Evolutionary conservation across 2,888 invertebrate genomes (phyloP).

Genomic region (Hydroisotoma schaefferi): DNA sequence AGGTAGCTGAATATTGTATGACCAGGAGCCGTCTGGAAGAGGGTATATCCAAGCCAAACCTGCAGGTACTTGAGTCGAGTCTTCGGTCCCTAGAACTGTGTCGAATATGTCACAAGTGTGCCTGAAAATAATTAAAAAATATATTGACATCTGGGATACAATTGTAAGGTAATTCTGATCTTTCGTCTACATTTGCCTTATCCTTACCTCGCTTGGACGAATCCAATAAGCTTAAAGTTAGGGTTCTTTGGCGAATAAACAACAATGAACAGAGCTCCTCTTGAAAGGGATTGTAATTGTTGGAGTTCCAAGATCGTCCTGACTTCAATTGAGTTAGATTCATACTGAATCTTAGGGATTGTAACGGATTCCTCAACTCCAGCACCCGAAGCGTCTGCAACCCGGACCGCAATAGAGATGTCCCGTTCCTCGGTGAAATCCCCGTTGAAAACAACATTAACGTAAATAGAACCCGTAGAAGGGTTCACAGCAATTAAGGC

Average conservation of each 20-base stretch:
- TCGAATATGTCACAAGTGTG: slow-evolving; percentile 49
- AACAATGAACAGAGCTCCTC: slow-evolving; percentile 69
- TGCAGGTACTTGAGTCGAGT: slow-evolving; percentile 34
- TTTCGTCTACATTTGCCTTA: neutral
- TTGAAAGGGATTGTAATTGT: slow-evolving; percentile 70
- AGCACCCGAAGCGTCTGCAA: slow-evolving; percentile 45
- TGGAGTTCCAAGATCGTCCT: slow-evolving; percentile 72
- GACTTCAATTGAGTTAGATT: slow-evolving; percentile 67
- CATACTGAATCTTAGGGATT: slow-evolving; percentile 48
- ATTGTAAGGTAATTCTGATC: neutral
- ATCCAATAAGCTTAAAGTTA: slow-evolving; percentile 62
- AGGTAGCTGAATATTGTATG: slow-evolving; percentile 47
- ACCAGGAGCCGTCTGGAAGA: slow-evolving; percentile 47
- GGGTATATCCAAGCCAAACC: slow-evolving; percentile 49
- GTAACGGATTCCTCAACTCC: slow-evolving; percentile 46
- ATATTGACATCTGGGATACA: neutral
- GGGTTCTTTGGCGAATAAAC: slow-evolving; percentile 68
- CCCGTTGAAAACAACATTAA: slow-evolving; percentile 78
- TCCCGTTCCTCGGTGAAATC: slow-evolving; percentile 57
- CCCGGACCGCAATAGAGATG: slow-evolving; percentile 44
- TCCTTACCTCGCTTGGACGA: slow-evolving; percentile 47
- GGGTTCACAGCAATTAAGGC: slow-evolving; percentile 79
- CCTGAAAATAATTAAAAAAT: slow-evolving; percentile 30
- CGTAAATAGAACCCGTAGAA: slow-evolving; percentile 66
- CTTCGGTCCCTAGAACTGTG: slow-evolving; percentile 45